These are phyloP conservation scores for Chondrilla cf. caribensis DNA, from an alignment of 37 sponge, comb jelly and placozoan genomes.

Conservation along the genomic window DNA sequence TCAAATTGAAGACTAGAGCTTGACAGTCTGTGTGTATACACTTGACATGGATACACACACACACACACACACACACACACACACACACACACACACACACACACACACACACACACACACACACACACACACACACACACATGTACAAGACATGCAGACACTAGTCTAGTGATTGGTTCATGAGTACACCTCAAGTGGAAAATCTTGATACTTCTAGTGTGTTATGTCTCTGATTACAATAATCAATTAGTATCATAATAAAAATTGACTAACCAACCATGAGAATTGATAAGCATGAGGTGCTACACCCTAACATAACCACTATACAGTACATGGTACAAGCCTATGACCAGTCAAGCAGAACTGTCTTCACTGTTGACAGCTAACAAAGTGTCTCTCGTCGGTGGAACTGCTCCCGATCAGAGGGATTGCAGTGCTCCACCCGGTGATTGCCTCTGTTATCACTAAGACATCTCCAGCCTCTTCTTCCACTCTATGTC, in stretches of 20 bases:
- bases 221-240: no score
- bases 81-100: conserved; percentile 21
- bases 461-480: not conserved
- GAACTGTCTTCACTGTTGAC: not conserved
- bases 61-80: conserved; percentile 21
- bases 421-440: not conserved
- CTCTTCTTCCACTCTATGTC: not conserved
- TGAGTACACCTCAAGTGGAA: no score
- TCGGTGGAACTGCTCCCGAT: not conserved
- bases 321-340: no score
- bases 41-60: not conserved
- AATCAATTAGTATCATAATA: no score
- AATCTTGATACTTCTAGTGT: no score
- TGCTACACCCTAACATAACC: no score
- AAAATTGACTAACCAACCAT: no score
- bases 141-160: not conserved
- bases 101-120: conserved; percentile 21
- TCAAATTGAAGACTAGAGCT: no score
- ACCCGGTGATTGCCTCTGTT: not conserved
- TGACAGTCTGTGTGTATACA: no score
- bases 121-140: conserved; percentile 7
- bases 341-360: no score
- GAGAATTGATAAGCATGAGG: no score
- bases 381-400: not conserved
- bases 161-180: not conserved